These are phyloP conservation scores for Phylloscopus whistleri DNA, from an alignment of 2,113 vertebrate species.

Conservation along the genomic window DNA sequence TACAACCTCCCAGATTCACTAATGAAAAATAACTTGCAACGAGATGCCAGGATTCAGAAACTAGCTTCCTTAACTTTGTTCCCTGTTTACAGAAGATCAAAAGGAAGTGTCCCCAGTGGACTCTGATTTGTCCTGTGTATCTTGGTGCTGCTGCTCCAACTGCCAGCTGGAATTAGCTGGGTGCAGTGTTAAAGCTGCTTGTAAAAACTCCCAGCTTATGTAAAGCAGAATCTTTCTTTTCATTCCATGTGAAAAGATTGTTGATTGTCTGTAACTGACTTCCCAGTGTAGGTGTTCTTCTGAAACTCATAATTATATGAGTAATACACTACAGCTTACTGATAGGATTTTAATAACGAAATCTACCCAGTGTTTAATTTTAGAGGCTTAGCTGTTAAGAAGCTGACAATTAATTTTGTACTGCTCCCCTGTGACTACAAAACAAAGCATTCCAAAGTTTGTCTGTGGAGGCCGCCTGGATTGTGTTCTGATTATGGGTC, in stretches of 20 bases:
- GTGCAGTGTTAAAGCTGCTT: neutral
- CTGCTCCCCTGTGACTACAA: neutral
- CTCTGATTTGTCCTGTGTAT: neutral
- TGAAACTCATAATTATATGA: neutral
- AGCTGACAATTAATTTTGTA: conserved; percentile 7
- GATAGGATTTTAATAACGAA: neutral
- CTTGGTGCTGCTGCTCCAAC: neutral
- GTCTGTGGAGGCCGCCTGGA: neutral
- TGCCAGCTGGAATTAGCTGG: neutral
- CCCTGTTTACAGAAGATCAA: neutral
- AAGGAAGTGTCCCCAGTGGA: neutral
- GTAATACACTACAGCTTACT: neutral
- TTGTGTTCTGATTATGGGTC: neutral
- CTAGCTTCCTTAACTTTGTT: neutral
- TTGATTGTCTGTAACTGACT: neutral
- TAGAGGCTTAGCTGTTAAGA: conserved; percentile 18
- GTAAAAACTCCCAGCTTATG: neutral
- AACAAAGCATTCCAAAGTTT: neutral
- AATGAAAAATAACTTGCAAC: neutral
- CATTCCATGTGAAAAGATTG: neutral
- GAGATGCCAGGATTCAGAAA: neutral
- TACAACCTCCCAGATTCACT: neutral
- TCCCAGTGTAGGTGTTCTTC: neutral
- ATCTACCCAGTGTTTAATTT: neutral
- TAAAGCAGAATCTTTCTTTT: neutral